Conservation (phyloP, 2,888 invertebrate genomes). For the Athalia circularis region DNA sequence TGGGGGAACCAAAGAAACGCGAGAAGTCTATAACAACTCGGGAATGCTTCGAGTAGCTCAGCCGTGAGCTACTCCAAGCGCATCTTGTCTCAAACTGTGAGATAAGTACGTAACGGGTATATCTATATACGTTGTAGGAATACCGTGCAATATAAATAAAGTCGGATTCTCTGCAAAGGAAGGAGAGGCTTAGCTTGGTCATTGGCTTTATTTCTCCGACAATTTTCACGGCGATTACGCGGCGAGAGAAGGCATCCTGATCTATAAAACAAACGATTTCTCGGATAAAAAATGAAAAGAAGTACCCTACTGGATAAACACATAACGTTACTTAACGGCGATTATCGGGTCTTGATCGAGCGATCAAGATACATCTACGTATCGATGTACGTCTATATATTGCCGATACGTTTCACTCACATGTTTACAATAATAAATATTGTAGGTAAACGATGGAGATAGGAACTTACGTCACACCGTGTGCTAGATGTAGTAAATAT, state of each 20-base stretch:
- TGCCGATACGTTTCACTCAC: too few relatives aligned
- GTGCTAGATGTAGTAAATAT: not conserved
- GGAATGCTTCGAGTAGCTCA: slow-evolving; percentile 7
- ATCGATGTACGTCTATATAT: too few relatives aligned
- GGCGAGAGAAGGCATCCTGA: slow-evolving; percentile 8
- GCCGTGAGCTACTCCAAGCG: slow-evolving; percentile 1
- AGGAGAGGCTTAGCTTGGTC: slow-evolving; percentile 12
- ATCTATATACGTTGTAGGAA: not conserved
- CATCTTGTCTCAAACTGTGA: slow-evolving; percentile 1
- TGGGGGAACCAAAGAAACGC: slow-evolving; percentile 14
- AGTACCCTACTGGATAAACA: not conserved
- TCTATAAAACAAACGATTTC: slow-evolving; percentile 30
- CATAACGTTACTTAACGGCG: too few relatives aligned
- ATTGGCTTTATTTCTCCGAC: slow-evolving; percentile 6
- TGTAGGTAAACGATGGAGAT: not conserved
- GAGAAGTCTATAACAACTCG: slow-evolving; percentile 27
- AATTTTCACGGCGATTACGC: slow-evolving; percentile 16
- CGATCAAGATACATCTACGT: not conserved
- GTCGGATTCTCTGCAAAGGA: not conserved
- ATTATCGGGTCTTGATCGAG: not conserved
- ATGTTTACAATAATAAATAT: not conserved
- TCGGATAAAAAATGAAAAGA: not conserved
- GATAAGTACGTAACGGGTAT: not conserved
- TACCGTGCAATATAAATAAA: slow-evolving; percentile 9
- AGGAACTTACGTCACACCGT: too few relatives aligned